Conservation (phyloP, 2,888 invertebrate species). For the Apotomis capreana region DNA sequence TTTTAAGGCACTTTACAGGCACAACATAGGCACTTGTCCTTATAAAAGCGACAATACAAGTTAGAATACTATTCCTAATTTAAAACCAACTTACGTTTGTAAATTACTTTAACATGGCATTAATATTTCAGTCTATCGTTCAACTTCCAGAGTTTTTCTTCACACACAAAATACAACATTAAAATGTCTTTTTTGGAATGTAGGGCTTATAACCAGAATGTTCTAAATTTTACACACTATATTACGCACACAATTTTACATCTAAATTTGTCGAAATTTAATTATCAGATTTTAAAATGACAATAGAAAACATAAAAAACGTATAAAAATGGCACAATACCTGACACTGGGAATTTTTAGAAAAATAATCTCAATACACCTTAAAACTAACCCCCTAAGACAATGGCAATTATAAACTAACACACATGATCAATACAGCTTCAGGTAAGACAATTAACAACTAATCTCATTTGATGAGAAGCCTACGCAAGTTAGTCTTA, state of each 20-base stretch:
- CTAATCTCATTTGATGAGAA: constrained; percentile 58
- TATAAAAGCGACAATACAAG: constrained; percentile 27
- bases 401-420: constrained; percentile 34
- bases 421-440: constrained; percentile 56
- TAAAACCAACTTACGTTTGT: constrained; percentile 36
- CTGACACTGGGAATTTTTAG: constrained; percentile 51
- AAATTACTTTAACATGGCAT: constrained; percentile 41
- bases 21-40: constrained; percentile 23
- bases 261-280: constrained; percentile 1
- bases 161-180: constrained; percentile 28
- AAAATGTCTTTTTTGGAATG: constrained; percentile 39
- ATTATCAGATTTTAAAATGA: constrained; percentile 19
- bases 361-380: constrained; percentile 39
- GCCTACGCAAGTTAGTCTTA: constrained; percentile 72
- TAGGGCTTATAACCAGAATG: constrained; percentile 25
- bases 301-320: constrained; percentile 16
- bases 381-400: constrained; percentile 18
- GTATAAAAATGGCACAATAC: constrained; percentile 54
- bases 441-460: constrained; percentile 8
- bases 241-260: constrained; percentile 19
- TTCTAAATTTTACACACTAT: constrained; percentile 12
- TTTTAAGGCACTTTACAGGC: constrained; percentile 20
- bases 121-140: constrained; percentile 42
- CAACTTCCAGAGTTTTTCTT: constrained; percentile 38
- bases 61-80: constrained; percentile 35